A percentile compares a stretch with the other conserved stretches of the same genome.
Conservation (phyloP, 2,797 vertebrate species). For the Falco berigora region DNA sequence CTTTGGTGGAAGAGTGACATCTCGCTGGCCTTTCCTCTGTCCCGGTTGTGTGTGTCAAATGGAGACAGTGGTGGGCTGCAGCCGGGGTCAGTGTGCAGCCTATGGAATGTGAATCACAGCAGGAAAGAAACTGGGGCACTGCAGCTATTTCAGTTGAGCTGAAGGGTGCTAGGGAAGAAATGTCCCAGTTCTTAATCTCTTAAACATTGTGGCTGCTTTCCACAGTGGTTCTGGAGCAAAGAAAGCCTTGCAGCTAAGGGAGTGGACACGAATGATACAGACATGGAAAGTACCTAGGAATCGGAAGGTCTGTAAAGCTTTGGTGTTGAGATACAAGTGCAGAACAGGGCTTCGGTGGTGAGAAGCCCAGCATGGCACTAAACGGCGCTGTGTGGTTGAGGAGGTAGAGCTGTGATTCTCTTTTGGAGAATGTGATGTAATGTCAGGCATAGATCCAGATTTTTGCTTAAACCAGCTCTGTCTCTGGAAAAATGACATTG, state of each 20-base stretch:
- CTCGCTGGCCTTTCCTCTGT: neutral
- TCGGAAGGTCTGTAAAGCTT: neutral
- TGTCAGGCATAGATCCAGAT: slow-evolving; percentile 25
- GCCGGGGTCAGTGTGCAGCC: neutral
- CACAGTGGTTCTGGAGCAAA: neutral
- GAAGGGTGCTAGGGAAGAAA: slow-evolving; percentile 10
- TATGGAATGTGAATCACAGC: slow-evolving; percentile 22
- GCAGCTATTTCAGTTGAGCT: slow-evolving; percentile 33
- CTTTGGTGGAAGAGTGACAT: neutral
- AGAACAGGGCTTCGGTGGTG: neutral
- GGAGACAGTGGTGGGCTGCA: neutral
- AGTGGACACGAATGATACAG: neutral
- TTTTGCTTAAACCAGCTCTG: slow-evolving; percentile 2
- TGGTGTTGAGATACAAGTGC: neutral
- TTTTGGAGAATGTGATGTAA: slow-evolving; percentile 25
- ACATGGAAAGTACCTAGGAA: neutral
- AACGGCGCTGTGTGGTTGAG: neutral
- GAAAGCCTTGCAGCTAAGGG: neutral
- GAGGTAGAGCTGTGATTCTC: slow-evolving; percentile 27
- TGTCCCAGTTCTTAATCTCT: neutral
- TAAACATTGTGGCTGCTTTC: neutral
- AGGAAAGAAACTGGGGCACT: slow-evolving; percentile 54
- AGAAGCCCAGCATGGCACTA: neutral
- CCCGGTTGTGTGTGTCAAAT: neutral
- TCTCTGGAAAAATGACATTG: slow-evolving; percentile 31